Percentiles rank a stretch among this genome's conserved stretches.
phyloP scores from a whole-genome alignment of 2,113 vertebrate genomes.

The Cacatua alba region DNA sequence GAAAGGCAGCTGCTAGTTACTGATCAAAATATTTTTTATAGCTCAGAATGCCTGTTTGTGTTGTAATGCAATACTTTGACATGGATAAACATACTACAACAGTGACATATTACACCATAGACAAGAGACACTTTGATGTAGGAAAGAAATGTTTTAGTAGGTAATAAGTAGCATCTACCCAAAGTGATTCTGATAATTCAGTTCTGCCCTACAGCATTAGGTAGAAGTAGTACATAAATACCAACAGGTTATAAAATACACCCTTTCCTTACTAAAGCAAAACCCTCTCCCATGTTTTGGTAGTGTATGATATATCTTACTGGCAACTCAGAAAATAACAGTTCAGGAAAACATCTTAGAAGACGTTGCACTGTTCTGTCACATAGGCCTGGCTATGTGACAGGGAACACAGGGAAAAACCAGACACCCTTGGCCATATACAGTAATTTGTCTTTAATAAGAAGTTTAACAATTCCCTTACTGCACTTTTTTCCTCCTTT shows the following conservation, averaged over 20 bases:
- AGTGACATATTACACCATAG: slow-evolving; percentile 44
- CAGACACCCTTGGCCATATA: background rate
- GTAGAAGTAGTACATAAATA: background rate
- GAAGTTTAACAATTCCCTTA: background rate
- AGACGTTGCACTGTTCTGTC: background rate
- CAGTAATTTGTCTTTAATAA: background rate
- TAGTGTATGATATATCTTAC: fast-evolving
- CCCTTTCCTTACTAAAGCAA: background rate
- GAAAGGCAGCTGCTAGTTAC: slow-evolving; percentile 46
- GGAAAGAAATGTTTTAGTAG: background rate
- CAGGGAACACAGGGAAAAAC: background rate
- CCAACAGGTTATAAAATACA: background rate
- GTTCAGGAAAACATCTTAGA: background rate
- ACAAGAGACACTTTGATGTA: slow-evolving; percentile 19
- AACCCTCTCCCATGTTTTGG: background rate
- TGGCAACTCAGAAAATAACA: background rate
- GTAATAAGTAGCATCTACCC: background rate
- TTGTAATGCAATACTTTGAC: slow-evolving; percentile 55
- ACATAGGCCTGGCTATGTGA: background rate
- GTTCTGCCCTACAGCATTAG: background rate
- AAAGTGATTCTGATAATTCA: background rate
- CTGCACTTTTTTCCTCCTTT: background rate
- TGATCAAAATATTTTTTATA: slow-evolving; percentile 23
- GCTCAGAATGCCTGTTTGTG: slow-evolving; percentile 39
- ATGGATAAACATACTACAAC: slow-evolving; percentile 37